Conservation (phyloP, 2,888 invertebrate genomes). For the Cacoxenus indagator region DNA sequence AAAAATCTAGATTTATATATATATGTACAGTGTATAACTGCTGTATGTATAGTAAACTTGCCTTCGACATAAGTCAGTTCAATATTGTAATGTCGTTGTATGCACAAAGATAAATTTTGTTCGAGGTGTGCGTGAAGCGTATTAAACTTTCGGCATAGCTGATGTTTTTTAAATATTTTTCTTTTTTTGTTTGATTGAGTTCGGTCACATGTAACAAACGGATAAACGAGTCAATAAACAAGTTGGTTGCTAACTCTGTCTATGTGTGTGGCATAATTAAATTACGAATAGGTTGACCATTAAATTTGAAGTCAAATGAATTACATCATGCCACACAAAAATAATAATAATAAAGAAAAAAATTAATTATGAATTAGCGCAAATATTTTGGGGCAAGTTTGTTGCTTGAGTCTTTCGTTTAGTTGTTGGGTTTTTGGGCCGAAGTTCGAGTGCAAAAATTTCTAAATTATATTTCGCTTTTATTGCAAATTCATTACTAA, state of each 20-base stretch:
- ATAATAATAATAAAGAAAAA: neutral
- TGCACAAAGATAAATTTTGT: too few species aligned
- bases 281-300: conserved; percentile 4
- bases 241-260: neutral
- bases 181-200: too few species aligned
- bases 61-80: too few species aligned
- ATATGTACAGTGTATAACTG: too few species aligned
- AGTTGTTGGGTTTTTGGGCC: too few species aligned
- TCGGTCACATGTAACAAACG: too few species aligned
- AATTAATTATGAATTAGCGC: neutral
- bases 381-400: neutral
- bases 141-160: too few species aligned
- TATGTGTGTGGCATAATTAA: neutral
- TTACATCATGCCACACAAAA: conserved; percentile 9
- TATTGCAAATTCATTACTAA: neutral
- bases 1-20: too few species aligned
- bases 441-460: conserved; percentile 20
- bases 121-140: too few species aligned
- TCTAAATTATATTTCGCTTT: neutral
- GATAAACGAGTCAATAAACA: neutral
- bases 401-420: conserved; percentile 13
- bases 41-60: too few species aligned
- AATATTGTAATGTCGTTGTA: too few species aligned
- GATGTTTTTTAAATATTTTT: too few species aligned
- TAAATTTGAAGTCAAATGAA: neutral